Evolutionary conservation across 92 coral and sea anemone genomes (phyloP), one percentile per base, ranked within the genome.

Genomic region (Anthopleura xanthogrammica): DNA sequence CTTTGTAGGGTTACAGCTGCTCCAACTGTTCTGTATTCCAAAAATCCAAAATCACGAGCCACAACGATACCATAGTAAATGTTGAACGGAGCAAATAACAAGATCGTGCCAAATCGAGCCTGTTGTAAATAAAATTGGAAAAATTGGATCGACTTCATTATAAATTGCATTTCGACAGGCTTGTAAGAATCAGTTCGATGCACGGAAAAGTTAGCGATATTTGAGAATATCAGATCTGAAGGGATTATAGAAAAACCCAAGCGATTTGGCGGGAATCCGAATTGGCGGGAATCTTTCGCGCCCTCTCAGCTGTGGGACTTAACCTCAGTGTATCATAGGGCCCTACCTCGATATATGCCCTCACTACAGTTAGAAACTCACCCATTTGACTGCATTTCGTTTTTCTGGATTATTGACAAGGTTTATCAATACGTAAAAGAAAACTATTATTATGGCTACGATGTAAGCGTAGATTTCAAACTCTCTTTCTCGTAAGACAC

Each of bases 401-500:
- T 40, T 79, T 4, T 17, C 13, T 40, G 41, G 62, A 17, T 83
- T 87, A 52, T 23, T 48, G 24, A 82, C 66, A 72, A 91, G 88
- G 77, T 95, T 87, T 70, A 95, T 84, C 16, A 80, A 56, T 55
- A 95, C 85, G 60, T 95, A 93, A 7, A 76, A 76, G 77, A 89
- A 77, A 13, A 95, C 80, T 10, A 93, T 89, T 23, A 89, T 56
- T 23, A 91, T 91, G 46, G 91, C 97, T 13, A 77, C 83, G 77
- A 93, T 89, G 81, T 84, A 94, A 16, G 92, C 93, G 84, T 95
- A 95, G 57, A 95, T 80, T 72, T 95, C 98, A 88, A 86, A 95
- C 80, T 95, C 95, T 85, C 98, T 84, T 55, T 95, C 98, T 65
- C 98, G 85, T 77, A 95, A 77, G 12, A 93, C 92, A 7, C 98